A percentile compares a stretch with the other conserved stretches of the same genome.
phyloP scores from a whole-genome alignment of 2,797 vertebrate species.

The Oceanodroma leucorhoa region DNA sequence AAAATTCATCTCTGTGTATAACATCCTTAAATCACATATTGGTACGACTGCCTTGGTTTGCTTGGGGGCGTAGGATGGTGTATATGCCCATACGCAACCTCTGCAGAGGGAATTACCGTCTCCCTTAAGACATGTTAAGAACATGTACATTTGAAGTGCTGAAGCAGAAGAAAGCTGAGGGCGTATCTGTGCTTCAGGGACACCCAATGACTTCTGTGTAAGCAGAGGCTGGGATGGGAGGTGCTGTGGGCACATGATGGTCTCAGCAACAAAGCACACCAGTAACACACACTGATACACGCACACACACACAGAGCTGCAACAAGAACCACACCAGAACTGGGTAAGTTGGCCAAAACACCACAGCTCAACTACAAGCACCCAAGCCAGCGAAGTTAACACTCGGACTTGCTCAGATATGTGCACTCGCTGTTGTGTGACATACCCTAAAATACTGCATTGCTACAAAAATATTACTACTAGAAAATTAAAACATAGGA shows the following conservation, averaged over 20 bases:
- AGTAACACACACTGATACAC: accelerated
- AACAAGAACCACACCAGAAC: neutral
- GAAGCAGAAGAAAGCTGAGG: neutral
- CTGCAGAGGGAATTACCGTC: neutral
- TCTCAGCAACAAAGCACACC: neutral
- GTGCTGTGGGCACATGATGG: accelerated
- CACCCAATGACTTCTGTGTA: neutral
- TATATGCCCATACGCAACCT: accelerated
- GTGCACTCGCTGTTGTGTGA: neutral
- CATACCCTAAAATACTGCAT: neutral
- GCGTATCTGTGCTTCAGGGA: neutral
- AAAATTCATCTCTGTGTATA: neutral
- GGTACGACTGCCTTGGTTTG: neutral
- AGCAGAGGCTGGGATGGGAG: neutral
- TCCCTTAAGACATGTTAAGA: neutral
- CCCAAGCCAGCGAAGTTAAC: neutral
- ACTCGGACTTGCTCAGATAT: neutral
- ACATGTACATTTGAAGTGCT: neutral
- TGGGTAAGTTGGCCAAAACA: accelerated
- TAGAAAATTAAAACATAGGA: neutral
- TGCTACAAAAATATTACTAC: neutral
- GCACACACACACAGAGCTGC: neutral
- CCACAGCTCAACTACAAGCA: neutral
- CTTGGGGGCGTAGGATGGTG: accelerated
- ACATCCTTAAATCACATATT: neutral